Evolutionary conservation across 1,140 invertebrate species (phyloP).

Genomic region (Wasmannia auropunctata): DNA sequence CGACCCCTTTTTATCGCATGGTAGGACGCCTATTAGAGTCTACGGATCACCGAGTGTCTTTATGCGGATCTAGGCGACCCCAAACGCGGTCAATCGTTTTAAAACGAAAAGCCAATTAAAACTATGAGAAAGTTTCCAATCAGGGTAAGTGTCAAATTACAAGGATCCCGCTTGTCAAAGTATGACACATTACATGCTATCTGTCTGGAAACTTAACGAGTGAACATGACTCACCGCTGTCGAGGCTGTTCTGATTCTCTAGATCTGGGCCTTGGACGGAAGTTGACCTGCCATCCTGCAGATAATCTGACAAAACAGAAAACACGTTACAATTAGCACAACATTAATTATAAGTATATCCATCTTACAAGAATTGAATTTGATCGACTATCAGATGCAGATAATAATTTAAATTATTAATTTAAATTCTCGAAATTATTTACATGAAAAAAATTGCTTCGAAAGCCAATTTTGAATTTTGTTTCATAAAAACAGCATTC

Average conservation of each 20-base stretch:
- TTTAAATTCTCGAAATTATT: neutral
- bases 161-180: neutral
- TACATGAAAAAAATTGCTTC: neutral
- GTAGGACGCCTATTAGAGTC: slow-evolving; percentile 47
- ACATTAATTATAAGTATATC: neutral
- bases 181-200: too few relatives aligned
- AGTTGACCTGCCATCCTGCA: slow-evolving; percentile 71
- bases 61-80: neutral
- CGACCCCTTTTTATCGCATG: slow-evolving; percentile 54
- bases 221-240: slow-evolving; percentile 77
- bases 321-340: neutral
- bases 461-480: neutral
- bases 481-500: too few relatives aligned
- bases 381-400: too few relatives aligned
- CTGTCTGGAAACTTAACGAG: neutral
- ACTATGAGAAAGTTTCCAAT: neutral
- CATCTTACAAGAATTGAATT: too few relatives aligned
- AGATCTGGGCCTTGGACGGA: slow-evolving; percentile 74
- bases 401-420: neutral
- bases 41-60: slow-evolving; percentile 18
- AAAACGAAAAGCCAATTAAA: slow-evolving; percentile 24
- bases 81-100: slow-evolving; percentile 11
- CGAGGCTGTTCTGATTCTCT: slow-evolving; percentile 81
- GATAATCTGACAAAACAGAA: slow-evolving; percentile 76
- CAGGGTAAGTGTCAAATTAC: neutral